Base-by-base conservation (phyloP, 2,797 vertebrate species). In the Scyliorhinus canicula region DNA sequence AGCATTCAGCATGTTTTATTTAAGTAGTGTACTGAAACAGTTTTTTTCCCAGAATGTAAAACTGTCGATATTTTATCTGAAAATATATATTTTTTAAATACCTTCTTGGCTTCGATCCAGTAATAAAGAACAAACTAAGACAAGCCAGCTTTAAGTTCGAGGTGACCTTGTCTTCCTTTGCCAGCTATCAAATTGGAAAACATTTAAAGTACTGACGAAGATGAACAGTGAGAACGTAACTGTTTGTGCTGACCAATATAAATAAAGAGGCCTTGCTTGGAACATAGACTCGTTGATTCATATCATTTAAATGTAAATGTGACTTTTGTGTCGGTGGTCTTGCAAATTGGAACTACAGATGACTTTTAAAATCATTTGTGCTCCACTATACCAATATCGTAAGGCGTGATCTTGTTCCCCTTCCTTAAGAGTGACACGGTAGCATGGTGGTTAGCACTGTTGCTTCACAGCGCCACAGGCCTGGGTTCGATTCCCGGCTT, bases 1-100 rank as follows among this genome's bases (percentile, higher is more conserved):
- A 71, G 28, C 28, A 55, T 94, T 71, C 93, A 94, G 93, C 65
- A 50, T 93, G 93, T 69, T 67, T 55, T 94, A 74, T 94, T 94
- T 35, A 69, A 94, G 52, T n/a, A 74, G 31, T 35, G 35, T 12
- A 69, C 28, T 50, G 40, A 93, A 93, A 67, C 9, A 50, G 93
- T 3, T 24, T 94, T 94, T 93, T 74, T 93, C 31, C 93, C 28
- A 21, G 47, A n/a, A 74, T 52, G 67, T 94, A 94, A 52, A 94
- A 55, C 26, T 9, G 44, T 69, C 71, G 63, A 71, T 94, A 52
- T 71, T 94, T 52, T n/a, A 94, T 71, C 74, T 94, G 93, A 94
- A n/a, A 94, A 74, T 52, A 47, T 24, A 94, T 77, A 35, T 31
- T 4, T 31, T 35, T 52, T 52, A 52, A 74, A n/a, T 19, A 7